Evolutionary conservation across 2,888 invertebrate genomes (phyloP), one percentile per base, ranked within the genome.

Genomic region (Steinernema scapterisci): DNA sequence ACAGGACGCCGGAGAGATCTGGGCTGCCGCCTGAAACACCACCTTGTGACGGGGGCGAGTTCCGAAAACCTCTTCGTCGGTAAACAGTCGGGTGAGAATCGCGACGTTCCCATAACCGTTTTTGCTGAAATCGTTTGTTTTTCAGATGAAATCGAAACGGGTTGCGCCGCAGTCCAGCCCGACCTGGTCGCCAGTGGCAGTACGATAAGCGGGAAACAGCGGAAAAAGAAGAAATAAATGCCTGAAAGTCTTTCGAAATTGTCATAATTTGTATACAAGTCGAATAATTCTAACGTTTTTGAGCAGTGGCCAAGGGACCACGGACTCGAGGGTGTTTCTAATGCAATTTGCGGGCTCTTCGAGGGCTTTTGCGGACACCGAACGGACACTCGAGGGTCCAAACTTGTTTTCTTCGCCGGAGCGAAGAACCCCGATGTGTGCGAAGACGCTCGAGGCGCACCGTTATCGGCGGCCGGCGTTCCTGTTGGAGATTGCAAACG

Each of bases 11-110:
- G 9, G 16, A 63, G 19, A 31, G 63, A 63, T 31, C 63, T 63
- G 27, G 63, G 63, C 3, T 63, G 63, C 63, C 21, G 25, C 25
- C 63, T 63, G 63, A 63, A 63, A 31, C 63, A 63, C 16, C 63
- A 31, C 16, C 11, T 63, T 3, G 63, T 63, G 6, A 63, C 63
- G 63, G 31, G 27, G 5, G 63, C 63, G 27, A 63, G 63, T 31
- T 63, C 63, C 7, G 63, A 63, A 5, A 63, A 63, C 38, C 23
- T 63, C 19, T 27, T 31, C 16, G 27, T 27, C 19, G 31, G 48
- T 5, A 48, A 48, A 48, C 48, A 38, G 3, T 38, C 38, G 38
- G 38, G 38, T 38, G 38, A 38, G 38, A n/a, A n/a, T n/a, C 38
- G 38, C 38, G 38, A 38, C 9, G 3, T 38, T 38, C 38, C 38